These are phyloP conservation scores for Aulostomus chinensis DNA, from an alignment of 2,797 vertebrate genomes.

Conservation along the genomic window DNA sequence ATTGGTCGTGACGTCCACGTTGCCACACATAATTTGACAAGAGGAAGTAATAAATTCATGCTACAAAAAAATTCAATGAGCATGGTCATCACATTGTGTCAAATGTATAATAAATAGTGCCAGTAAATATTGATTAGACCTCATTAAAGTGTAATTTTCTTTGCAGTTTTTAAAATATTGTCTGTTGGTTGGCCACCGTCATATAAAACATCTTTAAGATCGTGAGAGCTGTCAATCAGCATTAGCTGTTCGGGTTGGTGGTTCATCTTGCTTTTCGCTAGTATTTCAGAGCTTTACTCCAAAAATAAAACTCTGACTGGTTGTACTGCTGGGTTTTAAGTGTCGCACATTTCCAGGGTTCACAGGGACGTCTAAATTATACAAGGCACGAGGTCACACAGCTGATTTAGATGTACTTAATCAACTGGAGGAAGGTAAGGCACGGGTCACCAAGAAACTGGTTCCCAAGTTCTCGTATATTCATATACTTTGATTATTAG, in stretches of 20 bases:
- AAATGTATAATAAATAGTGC: conserved; percentile 4
- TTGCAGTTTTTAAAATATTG: too few species aligned
- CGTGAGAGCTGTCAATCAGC: neutral
- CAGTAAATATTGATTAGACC: conserved; percentile 16
- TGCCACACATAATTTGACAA: neutral
- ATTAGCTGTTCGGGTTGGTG: too few species aligned
- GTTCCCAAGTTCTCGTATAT: too few species aligned
- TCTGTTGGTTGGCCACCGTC: too few species aligned
- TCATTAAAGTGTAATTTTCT: neutral
- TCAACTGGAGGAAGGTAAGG: neutral
- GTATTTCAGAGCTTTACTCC: conserved; percentile 4
- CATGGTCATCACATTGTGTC: neutral
- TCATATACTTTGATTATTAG: too few species aligned
- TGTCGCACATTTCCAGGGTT: neutral
- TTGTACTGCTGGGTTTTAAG: neutral
- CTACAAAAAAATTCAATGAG: neutral
- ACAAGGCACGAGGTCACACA: neutral
- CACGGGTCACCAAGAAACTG: conserved; percentile 1
- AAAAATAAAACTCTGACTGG: neutral
- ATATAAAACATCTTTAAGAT: too few species aligned
- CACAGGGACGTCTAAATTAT: conserved; percentile 8
- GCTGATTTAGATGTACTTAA: conserved; percentile 1
- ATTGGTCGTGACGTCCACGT: too few species aligned
- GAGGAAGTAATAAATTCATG: neutral
- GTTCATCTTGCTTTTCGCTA: too few species aligned